Evolutionary conservation across 2,113 vertebrate species (phyloP).

Genomic region (Cyanoramphus novaezelandiae): DNA sequence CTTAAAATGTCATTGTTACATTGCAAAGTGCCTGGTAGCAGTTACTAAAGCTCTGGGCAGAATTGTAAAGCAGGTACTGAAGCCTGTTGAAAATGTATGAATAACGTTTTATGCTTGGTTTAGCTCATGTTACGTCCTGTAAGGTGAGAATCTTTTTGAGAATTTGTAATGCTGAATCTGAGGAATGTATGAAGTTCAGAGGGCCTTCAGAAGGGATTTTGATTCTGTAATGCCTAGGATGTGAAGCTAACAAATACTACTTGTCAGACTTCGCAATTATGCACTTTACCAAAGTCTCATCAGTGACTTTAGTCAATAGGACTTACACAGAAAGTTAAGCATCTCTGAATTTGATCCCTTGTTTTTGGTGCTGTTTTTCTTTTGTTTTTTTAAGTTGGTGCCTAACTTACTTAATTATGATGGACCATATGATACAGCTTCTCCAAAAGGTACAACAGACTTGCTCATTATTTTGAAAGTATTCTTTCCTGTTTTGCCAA

Average conservation of each 20-base stretch:
- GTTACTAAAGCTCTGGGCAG: neutral
- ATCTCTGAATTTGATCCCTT: neutral
- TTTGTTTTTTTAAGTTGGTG: neutral
- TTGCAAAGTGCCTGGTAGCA: neutral
- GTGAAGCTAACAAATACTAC: neutral
- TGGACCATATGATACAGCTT: neutral
- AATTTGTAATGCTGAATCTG: neutral
- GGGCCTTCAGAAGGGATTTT: neutral
- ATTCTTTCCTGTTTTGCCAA: neutral
- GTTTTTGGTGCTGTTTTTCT: neutral
- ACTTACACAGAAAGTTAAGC: neutral
- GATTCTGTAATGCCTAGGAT: neutral
- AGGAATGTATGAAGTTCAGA: conserved; percentile 3
- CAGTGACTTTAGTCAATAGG: neutral
- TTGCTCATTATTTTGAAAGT: neutral
- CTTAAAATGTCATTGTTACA: neutral
- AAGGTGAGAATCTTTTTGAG: neutral
- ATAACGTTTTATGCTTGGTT: neutral
- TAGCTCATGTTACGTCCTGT: neutral
- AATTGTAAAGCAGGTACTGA: neutral
- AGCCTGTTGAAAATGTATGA: neutral
- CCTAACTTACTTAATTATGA: neutral
- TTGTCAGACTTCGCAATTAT: neutral
- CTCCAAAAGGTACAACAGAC: neutral
- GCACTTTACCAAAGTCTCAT: neutral